phyloP scores from a whole-genome alignment of 2,888 invertebrate species.

The Phengaris arion region DNA sequence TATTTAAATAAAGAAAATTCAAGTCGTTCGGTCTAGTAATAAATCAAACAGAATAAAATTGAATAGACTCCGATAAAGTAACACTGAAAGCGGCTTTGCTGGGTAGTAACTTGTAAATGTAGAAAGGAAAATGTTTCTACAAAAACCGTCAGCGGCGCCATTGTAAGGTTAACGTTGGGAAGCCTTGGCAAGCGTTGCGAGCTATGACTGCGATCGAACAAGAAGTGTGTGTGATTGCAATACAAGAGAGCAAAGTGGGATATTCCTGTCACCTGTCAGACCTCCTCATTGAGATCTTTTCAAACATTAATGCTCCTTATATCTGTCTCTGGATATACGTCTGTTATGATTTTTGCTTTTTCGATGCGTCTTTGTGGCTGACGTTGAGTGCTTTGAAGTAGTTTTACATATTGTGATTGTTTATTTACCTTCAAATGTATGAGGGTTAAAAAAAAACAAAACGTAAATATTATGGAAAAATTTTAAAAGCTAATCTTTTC shows the following conservation, averaged over 20 bases:
- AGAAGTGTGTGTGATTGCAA: constrained; percentile 42
- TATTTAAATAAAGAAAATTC: constrained; percentile 32
- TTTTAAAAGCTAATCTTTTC: too few relatives aligned
- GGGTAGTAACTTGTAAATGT: constrained; percentile 37
- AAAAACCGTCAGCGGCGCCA: constrained; percentile 36
- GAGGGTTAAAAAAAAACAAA: not conserved
- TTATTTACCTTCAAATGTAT: not conserved
- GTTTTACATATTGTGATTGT: not conserved
- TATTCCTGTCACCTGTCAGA: constrained; percentile 54
- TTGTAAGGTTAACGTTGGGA: constrained; percentile 39
- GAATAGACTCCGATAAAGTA: constrained; percentile 40
- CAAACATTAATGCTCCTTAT: constrained; percentile 36
- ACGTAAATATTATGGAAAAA: not conserved
- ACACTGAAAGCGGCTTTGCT: constrained; percentile 39
- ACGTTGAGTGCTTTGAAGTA: not conserved
- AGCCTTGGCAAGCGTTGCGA: constrained; percentile 33
- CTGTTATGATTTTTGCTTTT: not conserved
- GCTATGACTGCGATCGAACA: constrained; percentile 37
- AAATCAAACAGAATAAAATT: constrained; percentile 39
- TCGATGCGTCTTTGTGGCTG: not conserved
- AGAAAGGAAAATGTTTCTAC: constrained; percentile 35
- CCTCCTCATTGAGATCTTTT: constrained; percentile 46
- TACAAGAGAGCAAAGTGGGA: constrained; percentile 42
- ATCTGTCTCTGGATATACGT: constrained; percentile 6
- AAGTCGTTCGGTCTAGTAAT: constrained; percentile 29